These are phyloP conservation scores for Erynnis tages DNA, from an alignment of 2,888 invertebrate species.

Conservation along the genomic window DNA sequence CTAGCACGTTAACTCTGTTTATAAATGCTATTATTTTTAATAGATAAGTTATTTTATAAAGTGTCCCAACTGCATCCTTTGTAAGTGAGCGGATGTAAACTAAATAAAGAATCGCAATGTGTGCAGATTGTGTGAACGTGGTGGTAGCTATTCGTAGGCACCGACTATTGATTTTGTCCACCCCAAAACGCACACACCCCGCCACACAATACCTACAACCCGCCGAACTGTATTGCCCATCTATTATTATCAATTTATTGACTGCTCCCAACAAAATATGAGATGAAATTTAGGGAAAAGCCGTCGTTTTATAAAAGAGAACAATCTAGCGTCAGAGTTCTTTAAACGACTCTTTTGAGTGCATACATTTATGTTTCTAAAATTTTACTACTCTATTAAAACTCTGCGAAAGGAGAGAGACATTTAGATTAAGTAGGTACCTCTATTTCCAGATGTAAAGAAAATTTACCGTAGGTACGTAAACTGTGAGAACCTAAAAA, in stretches of 20 bases:
- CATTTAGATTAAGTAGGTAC: too few relatives aligned
- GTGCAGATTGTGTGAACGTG: slow-evolving; percentile 67
- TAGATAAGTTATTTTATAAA: not conserved
- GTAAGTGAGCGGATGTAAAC: slow-evolving; percentile 55
- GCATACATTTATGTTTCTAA: not conserved
- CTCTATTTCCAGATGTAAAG: too few relatives aligned
- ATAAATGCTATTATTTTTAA: too few relatives aligned
- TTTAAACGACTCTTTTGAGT: not conserved
- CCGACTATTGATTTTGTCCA: slow-evolving; percentile 79
- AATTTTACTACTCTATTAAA: too few relatives aligned
- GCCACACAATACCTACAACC: slow-evolving; percentile 41
- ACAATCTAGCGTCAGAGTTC: not conserved
- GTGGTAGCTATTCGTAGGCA: slow-evolving; percentile 68
- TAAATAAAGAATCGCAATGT: slow-evolving; percentile 72
- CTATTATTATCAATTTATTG: slow-evolving; percentile 69
- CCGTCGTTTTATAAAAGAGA: not conserved
- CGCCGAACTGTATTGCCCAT: slow-evolving; percentile 62
- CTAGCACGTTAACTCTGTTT: too few relatives aligned
- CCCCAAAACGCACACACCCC: slow-evolving; percentile 62
- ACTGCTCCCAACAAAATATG: slow-evolving; percentile 42
- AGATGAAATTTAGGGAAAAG: slow-evolving; percentile 15
- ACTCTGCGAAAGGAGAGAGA: too few relatives aligned
- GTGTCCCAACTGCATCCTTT: slow-evolving; percentile 52
- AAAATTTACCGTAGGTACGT: too few relatives aligned
- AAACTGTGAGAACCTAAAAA: slow-evolving; percentile 15